Base-by-base conservation (phyloP, 2,888 invertebrate genomes). In the Acrobasis repandana region DNA sequence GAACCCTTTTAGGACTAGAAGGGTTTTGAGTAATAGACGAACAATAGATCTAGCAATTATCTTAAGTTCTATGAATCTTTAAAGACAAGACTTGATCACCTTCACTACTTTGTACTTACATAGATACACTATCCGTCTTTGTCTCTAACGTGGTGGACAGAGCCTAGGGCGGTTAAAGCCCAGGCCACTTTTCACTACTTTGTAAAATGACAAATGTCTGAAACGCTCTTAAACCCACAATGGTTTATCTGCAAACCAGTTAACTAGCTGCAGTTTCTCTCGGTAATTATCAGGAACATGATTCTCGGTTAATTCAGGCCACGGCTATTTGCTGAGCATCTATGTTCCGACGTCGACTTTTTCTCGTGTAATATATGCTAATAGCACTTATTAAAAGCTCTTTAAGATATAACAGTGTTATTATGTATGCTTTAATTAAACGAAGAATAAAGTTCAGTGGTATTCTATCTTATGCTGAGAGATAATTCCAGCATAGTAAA, bases 201-300 rank as follows among this genome's bases (percentile, higher is more conserved):
- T 28, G 6, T 28, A 28, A 28, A 28, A 28, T 28, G 28, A 28
- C 28, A 28, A 28, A 51, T 15, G 51, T n/a, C 15, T n/a, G n/a
- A 51, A 51, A 33, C 51, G n/a, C 9, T 33, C 51, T 15, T 33
- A 34, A 15, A 33, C 51, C 33, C 5, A n/a, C 9, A n/a, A 51
- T 34, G 73, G 70, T 62, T 67, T 59, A 56, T 59, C 56, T 56
- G 20, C 43, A 43, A 56, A 56, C 56, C 43, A 56, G 56, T 56
- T 43, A 56, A 11, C 8, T n/a, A 36, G 10, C 46, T 56, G 56
- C 56, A 43, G 20, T 56, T 56, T 56, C 56, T 56, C 56, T 46
- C 14, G 9, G 56, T 56, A 56, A 56, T 56, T 56, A 56, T 56
- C 43, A 46, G 20, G 20, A 46, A 43, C 56, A 56, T 56, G 43